Evolutionary conservation across 2,888 invertebrate genomes (phyloP), one percentile per base, ranked within the genome.

Genomic region (Oligia latruncula): DNA sequence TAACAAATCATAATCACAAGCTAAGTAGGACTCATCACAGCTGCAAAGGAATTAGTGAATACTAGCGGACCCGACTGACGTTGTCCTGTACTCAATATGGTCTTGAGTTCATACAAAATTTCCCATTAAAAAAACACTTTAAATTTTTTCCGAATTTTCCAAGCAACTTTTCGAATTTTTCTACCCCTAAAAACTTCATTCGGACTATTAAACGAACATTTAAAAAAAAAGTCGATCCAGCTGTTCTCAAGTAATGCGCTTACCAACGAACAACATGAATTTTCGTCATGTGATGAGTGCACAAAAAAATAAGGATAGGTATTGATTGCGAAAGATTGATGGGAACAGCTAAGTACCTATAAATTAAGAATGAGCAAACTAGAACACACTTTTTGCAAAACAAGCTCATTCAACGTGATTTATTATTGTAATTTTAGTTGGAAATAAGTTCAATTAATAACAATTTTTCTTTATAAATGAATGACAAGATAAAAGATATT

Each of bases 401-500:
- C n/a, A 46, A 76, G 8, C 23, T 29, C 49, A 43, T 13, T 17
- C 23, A 49, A 73, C 11, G 17, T 66, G 58, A 58, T 80, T n/a
- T 20, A 43, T 35, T 23, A 58, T 13, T 29, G 17, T 58, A 55
- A 71, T 78, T 52, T 77, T 17, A 62, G 4, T 29, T 20, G 35
- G 4, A 46, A 68, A 58, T 35, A 4, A n/a, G 3, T n/a, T 17
- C 3, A 49, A 23, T 4, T 4, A 43, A 29, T 43, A 49, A 58
- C 64, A 49, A 2, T 23, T 49, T 35, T 49, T 15, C 49, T 49
- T 81, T 17, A 11, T 60, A 49, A 43, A n/a, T 55, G 17, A 60
- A 55, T 67, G n/a, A 67, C 76, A 80, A 55, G n/a, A 46, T 80
- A 82, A 66, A 66, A 52, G 65, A 5, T 11, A 13, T 4, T 15